Percentiles rank a stretch among this genome's conserved stretches.
These are phyloP conservation scores for Girardinus metallicus DNA, from an alignment of 2,797 vertebrate genomes.

Conservation along the genomic window DNA sequence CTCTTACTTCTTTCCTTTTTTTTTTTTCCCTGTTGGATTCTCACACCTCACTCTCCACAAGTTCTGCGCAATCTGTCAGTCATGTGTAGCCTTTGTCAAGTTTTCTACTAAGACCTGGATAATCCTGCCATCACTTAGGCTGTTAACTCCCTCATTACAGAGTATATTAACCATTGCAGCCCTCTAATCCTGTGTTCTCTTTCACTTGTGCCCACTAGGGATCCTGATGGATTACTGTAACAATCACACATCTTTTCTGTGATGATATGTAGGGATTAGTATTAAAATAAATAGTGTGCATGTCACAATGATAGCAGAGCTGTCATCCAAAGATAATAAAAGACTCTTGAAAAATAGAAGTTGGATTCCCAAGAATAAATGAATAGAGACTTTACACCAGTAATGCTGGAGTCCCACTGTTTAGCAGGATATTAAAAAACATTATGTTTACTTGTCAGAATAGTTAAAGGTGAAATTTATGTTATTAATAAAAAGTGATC, in stretches of 20 bases:
- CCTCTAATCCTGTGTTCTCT: conserved; percentile 72
- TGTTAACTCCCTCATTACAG: conserved; percentile 78
- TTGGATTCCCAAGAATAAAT: conserved; percentile 6
- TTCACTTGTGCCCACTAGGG: conserved; percentile 76
- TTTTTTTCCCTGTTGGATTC: conserved; percentile 31
- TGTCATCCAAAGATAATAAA: conserved; percentile 42
- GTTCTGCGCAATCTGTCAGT: conserved; percentile 63
- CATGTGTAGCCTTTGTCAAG: conserved; percentile 72
- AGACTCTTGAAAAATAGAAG: neutral
- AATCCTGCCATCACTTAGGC: conserved; percentile 74
- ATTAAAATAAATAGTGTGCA: conserved; percentile 67
- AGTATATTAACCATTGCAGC: conserved; percentile 76
- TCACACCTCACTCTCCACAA: conserved; percentile 36
- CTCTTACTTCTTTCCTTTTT: conserved; percentile 33
- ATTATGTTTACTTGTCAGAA: neutral
- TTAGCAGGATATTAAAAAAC: neutral
- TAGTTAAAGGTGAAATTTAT: neutral
- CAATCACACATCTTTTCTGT: conserved; percentile 75
- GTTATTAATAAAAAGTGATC: neutral
- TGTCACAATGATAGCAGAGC: conserved; percentile 45
- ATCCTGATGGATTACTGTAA: conserved; percentile 75
- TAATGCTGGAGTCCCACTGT: neutral
- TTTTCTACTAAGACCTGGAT: conserved; percentile 67
- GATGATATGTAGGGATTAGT: conserved; percentile 72
- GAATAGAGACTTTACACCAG: neutral